Base-by-base conservation (phyloP, 2,888 invertebrate genomes). In the Microctonus aethiopoides region DNA sequence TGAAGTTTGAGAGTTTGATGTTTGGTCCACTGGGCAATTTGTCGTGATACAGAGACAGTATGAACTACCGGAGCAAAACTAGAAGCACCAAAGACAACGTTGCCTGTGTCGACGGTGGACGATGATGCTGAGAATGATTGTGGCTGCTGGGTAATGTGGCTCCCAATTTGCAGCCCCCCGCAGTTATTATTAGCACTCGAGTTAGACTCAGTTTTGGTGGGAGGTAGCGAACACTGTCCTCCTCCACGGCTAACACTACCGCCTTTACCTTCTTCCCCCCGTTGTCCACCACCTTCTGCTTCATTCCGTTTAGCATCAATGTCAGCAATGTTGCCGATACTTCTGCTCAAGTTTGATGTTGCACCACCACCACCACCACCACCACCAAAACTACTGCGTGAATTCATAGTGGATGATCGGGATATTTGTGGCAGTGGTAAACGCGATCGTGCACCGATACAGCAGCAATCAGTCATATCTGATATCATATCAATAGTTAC, bases 1-100 rank as follows among this genome's bases (percentile, higher is more conserved):
- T 85, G 84, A 70, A 85, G 81, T 79, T 82, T 83, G 72, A 83
- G 82, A 74, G 84, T 84, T 71, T 84, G 84, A 75, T 85, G 84
- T 77, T 84, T 84, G 68, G 84, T 84, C 84, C 84, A 84, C 81
- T 84, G 85, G 64, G 84, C 83, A 77, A 77, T 76, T 71, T 78
- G 77, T 75, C 78, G 75, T 59, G 77, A 76, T 51, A 76, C 77
- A 32, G 77, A 78, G 60, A 76, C 74, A 52, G 73, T 72, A 63
- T 75, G 73, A 39, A 71, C 73, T 51, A 75, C 69, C 68, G 76
- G 76, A 71, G 70, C 69, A 64, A 75, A 71, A 70, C 67, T 74
- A 69, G 73, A 70, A 67, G 70, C 65, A 9, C 67, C 54, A 52
- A 70, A 56, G 57, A 64, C 73, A 41, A 70, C 68, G 72, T 69